phyloP scores from a whole-genome alignment of 2,797 vertebrate species.

The Peromyscus melanophrys region DNA sequence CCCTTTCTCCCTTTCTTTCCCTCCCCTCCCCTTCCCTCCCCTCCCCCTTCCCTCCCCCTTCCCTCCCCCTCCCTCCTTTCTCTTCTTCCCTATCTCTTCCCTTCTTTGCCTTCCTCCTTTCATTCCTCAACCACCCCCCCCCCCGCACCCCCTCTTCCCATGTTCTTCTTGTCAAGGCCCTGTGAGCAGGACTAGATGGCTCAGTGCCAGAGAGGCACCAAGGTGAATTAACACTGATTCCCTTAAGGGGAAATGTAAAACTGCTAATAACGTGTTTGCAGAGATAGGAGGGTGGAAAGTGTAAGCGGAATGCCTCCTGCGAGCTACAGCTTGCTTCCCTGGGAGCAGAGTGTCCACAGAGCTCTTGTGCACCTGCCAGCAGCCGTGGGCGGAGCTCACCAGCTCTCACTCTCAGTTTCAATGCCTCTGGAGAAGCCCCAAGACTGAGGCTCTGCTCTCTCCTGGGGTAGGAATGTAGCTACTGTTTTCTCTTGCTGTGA shows the following conservation, averaged over 20 bases:
- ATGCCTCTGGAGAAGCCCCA: neutral
- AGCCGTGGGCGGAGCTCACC: neutral
- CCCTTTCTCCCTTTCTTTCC: no score
- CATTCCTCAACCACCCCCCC: neutral
- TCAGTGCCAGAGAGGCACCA: slow-evolving; percentile 40
- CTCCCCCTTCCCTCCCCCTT: no score
- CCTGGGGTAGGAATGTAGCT: neutral
- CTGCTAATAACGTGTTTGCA: slow-evolving; percentile 82
- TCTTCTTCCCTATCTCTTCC: no score
- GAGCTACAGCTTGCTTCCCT: slow-evolving; percentile 63
- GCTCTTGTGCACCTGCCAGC: slow-evolving; percentile 58
- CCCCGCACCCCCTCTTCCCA: neutral
- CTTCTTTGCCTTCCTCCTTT: accelerated
- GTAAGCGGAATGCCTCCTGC: slow-evolving; percentile 14
- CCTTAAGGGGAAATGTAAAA: slow-evolving; percentile 75
- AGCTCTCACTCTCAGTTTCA: neutral
- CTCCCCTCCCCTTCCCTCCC: accelerated
- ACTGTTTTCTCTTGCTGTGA: neutral
- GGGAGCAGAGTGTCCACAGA: neutral
- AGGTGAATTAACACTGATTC: slow-evolving; percentile 68
- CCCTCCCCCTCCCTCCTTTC: accelerated
- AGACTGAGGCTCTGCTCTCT: neutral
- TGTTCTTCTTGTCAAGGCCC: neutral
- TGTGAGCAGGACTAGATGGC: slow-evolving; percentile 23
- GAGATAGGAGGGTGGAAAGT: slow-evolving; percentile 30